Evolutionary conservation across 2,888 invertebrate species (phyloP), one percentile per base, ranked within the genome.

Genomic region (Apodemia duryi): DNA sequence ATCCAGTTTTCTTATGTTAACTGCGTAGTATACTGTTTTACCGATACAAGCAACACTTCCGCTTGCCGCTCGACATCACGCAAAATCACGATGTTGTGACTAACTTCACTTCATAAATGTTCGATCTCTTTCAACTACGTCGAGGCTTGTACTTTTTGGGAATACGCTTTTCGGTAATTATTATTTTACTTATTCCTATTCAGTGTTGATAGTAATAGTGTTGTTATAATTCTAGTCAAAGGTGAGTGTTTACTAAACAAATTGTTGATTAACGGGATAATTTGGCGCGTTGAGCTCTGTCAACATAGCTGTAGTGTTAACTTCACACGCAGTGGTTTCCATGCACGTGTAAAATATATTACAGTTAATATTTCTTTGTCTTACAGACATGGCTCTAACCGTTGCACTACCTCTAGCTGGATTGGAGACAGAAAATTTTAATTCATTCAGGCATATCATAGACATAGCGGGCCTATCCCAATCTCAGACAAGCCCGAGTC

Each of bases 351-450:
- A 88, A 85, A 85, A 81, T 82, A 73, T 74, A 82, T 80, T 83
- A 82, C 71, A 80, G 77, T 77, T 73, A 76, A 78, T 73, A 79
- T 81, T 86, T 85, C 57, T 57, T 86, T 73, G 74, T 67, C 80
- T 90, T 83, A 63, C 91, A 91, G 92, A 86, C 82, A 94, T 94
- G 94, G 94, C 93, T 83, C 84, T 94, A 80, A 91, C 93, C 80
- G 90, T 94, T 82, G 94, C 93, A 75, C 83, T 94, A 84, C 93
- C 94, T 68, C 80, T 93, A 69, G 89, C 92, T 72, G 93, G 92
- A 70, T 80, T 93, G 84, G 93, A 93, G 78, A 83, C 92, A 63
- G 93, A 92, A 67, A 88, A 87, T 74, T 93, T 93, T 78, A 85
- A 88, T 75, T 88, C 90, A 54, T 87, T 89, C 73, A 90, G 85